Evolutionary conservation across 2,797 vertebrate species (phyloP).

Genomic region (Myoxocephalus aenaeus): DNA sequence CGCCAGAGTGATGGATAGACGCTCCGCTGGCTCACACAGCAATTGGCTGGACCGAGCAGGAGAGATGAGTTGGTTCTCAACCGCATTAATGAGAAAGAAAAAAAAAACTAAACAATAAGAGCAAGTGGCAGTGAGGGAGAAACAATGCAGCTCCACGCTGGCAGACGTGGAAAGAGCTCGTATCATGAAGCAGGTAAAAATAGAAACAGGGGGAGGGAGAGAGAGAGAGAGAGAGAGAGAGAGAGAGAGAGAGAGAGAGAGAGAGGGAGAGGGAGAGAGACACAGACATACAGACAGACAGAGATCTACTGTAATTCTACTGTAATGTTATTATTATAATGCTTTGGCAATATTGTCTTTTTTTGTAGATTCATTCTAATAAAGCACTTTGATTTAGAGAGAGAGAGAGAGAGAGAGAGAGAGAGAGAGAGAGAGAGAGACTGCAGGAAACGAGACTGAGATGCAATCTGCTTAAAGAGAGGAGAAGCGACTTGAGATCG

Average conservation of each 20-base stretch:
- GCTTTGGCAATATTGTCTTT: too few species aligned
- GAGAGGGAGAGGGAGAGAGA: constrained; percentile 27
- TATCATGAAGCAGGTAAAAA: constrained; percentile 54
- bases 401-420: background rate
- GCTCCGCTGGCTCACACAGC: constrained; percentile 39
- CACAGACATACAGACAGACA: constrained; percentile 22
- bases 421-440: constrained; percentile 14
- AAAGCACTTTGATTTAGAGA: too few species aligned
- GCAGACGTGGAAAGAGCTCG: constrained; percentile 28
- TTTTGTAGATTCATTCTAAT: too few species aligned
- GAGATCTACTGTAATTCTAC: too few species aligned
- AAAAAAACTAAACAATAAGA: constrained; percentile 27
- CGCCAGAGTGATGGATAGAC: constrained; percentile 43
- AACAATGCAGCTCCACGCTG: background rate
- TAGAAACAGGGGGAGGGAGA: constrained; percentile 38
- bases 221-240: constrained; percentile 13
- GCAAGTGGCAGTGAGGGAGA: background rate
- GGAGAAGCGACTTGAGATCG: background rate
- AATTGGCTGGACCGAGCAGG: constrained; percentile 46
- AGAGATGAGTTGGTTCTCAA: constrained; percentile 32
- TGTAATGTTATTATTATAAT: too few species aligned
- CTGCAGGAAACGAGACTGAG: constrained; percentile 24
- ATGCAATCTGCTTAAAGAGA: constrained; percentile 11
- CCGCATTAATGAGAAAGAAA: background rate
- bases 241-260: constrained; percentile 10